phyloP scores from a whole-genome alignment of 2,888 invertebrate genomes.

The Netelia virgata region DNA sequence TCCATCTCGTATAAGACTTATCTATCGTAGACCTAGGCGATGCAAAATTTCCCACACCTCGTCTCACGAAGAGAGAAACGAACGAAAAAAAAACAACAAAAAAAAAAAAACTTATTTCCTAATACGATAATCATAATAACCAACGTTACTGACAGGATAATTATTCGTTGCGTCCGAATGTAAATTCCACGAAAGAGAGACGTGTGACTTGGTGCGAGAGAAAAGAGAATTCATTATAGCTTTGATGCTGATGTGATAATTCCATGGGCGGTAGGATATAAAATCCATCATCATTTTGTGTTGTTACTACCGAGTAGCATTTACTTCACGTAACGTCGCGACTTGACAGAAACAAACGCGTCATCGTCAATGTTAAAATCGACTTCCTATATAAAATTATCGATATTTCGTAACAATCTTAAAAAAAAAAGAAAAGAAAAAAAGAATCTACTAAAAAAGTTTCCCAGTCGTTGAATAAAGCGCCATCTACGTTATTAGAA shows the following conservation, averaged over 20 bases:
- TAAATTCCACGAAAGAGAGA: constrained; percentile 24
- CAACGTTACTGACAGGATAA: constrained; percentile 56
- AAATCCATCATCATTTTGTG: constrained; percentile 67
- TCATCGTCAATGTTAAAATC: constrained; percentile 39
- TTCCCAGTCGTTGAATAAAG: not conserved
- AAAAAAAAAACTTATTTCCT: not conserved
- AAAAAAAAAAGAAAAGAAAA: not conserved
- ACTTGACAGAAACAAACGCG: constrained; percentile 54
- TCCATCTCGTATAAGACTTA: constrained; percentile 15
- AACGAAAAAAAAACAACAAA: no score
- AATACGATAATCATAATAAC: constrained; percentile 46
- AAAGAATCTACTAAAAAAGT: not conserved
- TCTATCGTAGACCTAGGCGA: constrained; percentile 1
- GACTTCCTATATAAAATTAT: not conserved
- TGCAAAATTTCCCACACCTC: constrained; percentile 54
- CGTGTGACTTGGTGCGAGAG: not conserved
- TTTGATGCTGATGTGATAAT: constrained; percentile 65
- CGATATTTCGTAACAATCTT: not conserved
- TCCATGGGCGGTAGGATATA: constrained; percentile 60
- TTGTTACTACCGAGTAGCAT: constrained; percentile 49
- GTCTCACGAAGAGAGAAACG: constrained; percentile 9
- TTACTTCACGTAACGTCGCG: constrained; percentile 3
- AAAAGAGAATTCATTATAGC: constrained; percentile 59
- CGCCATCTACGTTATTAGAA: not conserved
- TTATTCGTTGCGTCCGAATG: constrained; percentile 52